Base-by-base conservation (phyloP, 2,113 vertebrate species). In the Prochilodus magdalenae region DNA sequence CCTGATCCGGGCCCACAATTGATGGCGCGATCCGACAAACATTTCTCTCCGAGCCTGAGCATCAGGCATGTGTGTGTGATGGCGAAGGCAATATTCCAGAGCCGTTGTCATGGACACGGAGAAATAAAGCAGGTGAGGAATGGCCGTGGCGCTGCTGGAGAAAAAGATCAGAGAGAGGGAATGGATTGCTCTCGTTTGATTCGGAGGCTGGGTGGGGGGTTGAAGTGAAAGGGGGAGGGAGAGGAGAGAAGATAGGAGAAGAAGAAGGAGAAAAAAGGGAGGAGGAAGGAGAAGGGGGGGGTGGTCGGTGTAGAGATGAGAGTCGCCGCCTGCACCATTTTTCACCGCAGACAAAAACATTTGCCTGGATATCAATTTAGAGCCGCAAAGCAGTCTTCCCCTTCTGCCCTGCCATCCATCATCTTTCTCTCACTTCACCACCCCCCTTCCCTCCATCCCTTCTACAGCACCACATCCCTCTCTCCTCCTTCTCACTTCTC, bases 311-410 rank as follows among this genome's bases (percentile, higher is more conserved):
- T 83, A 89, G 93, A 92, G 94, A 91, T 94, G 91, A 92, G 94
- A 95, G 94, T 90, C 29, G 30, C 40, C 94, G 94, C 62, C 70
- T 94, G 94, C 92, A 91, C 96, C 96, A 99, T 99, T 99, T 97
- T 97, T 99, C 98, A 99, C 91, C 94, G 94, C 96, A 97, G 97
- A 99, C 97, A 99, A 99, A 99, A 98, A 96, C 97, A 98, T 98
- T 99, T 99, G 96, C 95, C 88, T 90, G 94, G 94, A 96, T 96
- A 98, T 98, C 96, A 97, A 97, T 98, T 99, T 95, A 92, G 91
- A 93, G 92, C 92, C 88, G 82, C 73, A 80, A 71, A 90, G 93
- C 95, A 96, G 97, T 97, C 96, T 93, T 92, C 96, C 95, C 94
- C 95, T 95, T 92, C 96, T 96, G 96, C 90, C 93, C 94, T 91